Evolutionary conservation across 2,113 vertebrate species (phyloP), one percentile per base, ranked within the genome.

Genomic region (Rallus limicola): DNA sequence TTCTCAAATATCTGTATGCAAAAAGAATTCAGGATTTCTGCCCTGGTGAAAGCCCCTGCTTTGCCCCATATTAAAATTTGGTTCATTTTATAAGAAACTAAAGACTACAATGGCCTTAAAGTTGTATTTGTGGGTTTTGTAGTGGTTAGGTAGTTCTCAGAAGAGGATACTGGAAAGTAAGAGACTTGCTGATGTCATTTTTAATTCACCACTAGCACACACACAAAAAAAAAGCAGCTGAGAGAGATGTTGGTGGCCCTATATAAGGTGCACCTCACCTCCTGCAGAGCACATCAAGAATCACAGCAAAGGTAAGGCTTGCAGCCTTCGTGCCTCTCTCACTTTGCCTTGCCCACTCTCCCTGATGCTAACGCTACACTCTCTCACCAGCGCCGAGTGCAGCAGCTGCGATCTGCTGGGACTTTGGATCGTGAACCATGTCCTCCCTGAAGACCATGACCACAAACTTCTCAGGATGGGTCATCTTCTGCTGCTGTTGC

Each of bases 141-240:
- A 82, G 98, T 98, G 98, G 98, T 98, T 98, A 97, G 92, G 75
- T 94, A 93, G 75, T 98, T 98, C 98, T 98, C 97, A 98, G 98
- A 98, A 98, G 84, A 96, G 91, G 82, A 90, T 89, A 91, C 91
- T 98, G 98, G 97, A 98, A 98, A 98, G 97, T 96, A 91, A 97
- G 97, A 98, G 92, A 96, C 92, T 96, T 97, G 97, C 97, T 98
- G 98, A 98, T 97, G 98, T 98, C 91, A 98, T 97, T 91, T 83
- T 97, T 96, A 97, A 96, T 84, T 95, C 72, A 90, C 44, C 65
- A 83, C 46, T 56, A 68, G 20, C 50, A 83, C 48, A 26, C 19
- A 96, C 82, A 59, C 46, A 58, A 82, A 82, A 59, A 69, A 96
- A 80, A 56, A 46, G 50, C 81, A 82, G 68, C 94, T 76, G 89